Percentiles rank a stretch among this genome's conserved stretches.
Conservation (phyloP, 2,113 vertebrate genomes). For the Neofelis nebulosa region DNA sequence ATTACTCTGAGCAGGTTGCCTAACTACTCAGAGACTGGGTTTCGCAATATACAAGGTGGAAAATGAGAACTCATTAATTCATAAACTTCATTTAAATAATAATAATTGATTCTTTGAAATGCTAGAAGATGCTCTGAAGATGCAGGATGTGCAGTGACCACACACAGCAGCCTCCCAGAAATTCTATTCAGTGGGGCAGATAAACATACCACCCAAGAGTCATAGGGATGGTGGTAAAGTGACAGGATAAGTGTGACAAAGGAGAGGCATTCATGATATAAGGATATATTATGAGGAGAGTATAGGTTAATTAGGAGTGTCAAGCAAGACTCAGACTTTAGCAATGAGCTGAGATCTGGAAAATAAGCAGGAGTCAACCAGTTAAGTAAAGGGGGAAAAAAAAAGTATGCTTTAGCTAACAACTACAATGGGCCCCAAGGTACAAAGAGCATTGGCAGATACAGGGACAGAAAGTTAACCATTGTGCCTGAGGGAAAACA, state of each 20-base stretch:
- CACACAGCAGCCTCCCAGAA: neutral
- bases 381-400: neutral
- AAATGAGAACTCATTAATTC: neutral
- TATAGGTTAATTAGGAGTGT: neutral
- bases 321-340: neutral
- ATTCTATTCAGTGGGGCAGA: neutral
- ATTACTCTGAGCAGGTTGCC: neutral
- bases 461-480: neutral
- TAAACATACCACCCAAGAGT: neutral
- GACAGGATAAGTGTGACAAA: neutral
- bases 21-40: neutral
- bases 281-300: neutral
- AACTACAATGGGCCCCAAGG: neutral
- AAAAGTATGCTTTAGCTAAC: neutral
- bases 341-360: neutral
- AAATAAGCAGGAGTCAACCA: neutral
- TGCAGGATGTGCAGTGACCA: fast-evolving
- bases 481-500: neutral
- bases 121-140: neutral
- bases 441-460: neutral
- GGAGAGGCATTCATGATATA: neutral
- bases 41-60: neutral
- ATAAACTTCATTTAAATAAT: neutral
- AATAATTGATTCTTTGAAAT: neutral
- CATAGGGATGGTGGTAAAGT: neutral